Percentiles rank a stretch among this genome's conserved stretches.
These are phyloP conservation scores for Frankliniella intonsa DNA, from an alignment of 2,888 invertebrate species.

Conservation along the genomic window DNA sequence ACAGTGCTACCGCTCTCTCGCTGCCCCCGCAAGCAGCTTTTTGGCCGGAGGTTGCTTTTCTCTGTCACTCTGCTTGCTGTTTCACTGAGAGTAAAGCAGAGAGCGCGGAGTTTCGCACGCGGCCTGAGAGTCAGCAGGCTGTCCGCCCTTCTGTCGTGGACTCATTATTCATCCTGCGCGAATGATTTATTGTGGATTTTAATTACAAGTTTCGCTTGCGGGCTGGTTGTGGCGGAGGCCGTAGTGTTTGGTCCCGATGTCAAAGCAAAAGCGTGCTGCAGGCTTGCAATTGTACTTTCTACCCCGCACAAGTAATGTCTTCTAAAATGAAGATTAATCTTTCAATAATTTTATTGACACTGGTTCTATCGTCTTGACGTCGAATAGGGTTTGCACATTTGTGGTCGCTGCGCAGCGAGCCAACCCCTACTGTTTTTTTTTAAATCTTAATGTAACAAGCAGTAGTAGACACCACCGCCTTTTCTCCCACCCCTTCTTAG, in stretches of 20 bases:
- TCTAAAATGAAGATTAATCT: too few relatives aligned
- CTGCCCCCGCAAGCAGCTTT: neutral
- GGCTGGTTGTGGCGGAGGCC: neutral
- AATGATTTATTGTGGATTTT: slow-evolving; percentile 13
- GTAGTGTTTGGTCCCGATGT: neutral
- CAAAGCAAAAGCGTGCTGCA: too few relatives aligned
- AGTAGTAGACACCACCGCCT: neutral
- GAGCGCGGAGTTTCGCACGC: neutral
- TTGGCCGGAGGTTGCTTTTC: too few relatives aligned
- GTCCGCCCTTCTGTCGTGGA: neutral
- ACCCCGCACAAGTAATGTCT: too few relatives aligned
- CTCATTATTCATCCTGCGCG: neutral
- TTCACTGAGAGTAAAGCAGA: neutral
- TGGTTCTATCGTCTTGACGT: too few relatives aligned
- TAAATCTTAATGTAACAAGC: neutral
- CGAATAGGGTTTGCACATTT: too few relatives aligned
- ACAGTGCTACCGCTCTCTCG: neutral
- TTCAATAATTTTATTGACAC: too few relatives aligned
- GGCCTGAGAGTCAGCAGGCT: neutral
- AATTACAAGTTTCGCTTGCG: slow-evolving; percentile 2
- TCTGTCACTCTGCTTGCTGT: neutral
- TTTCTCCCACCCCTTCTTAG: neutral
- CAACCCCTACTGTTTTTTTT: too few relatives aligned
- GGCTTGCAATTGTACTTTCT: too few relatives aligned
- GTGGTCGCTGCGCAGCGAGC: too few relatives aligned